These are phyloP conservation scores for Tholera decimalis DNA, from an alignment of 2,888 invertebrate genomes.

Conservation along the genomic window DNA sequence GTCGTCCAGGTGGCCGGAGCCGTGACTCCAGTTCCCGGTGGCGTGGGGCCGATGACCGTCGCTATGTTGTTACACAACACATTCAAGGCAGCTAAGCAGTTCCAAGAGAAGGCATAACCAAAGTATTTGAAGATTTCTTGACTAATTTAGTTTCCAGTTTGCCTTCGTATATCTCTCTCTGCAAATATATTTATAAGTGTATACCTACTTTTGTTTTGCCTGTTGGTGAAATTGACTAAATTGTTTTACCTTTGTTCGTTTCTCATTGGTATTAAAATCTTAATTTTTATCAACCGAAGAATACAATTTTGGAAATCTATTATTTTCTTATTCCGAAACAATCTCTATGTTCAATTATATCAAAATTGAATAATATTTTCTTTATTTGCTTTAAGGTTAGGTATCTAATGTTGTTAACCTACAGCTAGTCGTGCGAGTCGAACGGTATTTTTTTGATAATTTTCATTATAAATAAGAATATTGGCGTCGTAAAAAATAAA, in stretches of 20 bases:
- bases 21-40: constrained; percentile 97
- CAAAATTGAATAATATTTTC: neutral
- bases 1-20: constrained; percentile 95
- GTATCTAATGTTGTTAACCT: no score
- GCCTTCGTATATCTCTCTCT: neutral
- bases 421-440: no score
- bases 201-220: neutral
- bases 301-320: neutral
- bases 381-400: no score
- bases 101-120: constrained; percentile 71
- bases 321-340: neutral
- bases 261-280: neutral
- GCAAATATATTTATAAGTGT: neutral
- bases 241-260: constrained; percentile 1
- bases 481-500: no score
- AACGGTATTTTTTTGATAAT: no score
- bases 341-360: constrained; percentile 3
- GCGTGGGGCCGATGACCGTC: constrained; percentile 98
- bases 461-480: no score
- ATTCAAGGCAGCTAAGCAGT: constrained; percentile 93
- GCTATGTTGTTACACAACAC: constrained; percentile 98
- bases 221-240: neutral
- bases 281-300: neutral
- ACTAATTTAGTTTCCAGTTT: neutral
- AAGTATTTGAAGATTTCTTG: constrained; percentile 14